These are phyloP conservation scores for Cydia pomonella DNA, from an alignment of 1,140 invertebrate species.

Conservation along the genomic window DNA sequence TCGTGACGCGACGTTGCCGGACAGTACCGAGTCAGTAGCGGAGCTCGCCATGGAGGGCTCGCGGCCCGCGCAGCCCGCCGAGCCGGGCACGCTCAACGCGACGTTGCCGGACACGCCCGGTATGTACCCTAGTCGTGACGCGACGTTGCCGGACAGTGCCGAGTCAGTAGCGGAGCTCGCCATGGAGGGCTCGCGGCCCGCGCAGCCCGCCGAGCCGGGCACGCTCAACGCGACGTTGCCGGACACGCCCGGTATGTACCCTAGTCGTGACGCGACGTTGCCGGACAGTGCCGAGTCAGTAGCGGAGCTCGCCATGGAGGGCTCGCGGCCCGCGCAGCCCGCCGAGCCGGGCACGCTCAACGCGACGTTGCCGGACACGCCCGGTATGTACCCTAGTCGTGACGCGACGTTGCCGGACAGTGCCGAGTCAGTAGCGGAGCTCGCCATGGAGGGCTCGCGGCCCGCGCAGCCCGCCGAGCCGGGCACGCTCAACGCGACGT, in stretches of 20 bases:
- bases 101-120: constrained; percentile 91
- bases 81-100: constrained; percentile 94
- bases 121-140: constrained; percentile 52
- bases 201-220: constrained; percentile 93
- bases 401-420: too few relatives aligned
- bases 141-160: constrained; percentile 71
- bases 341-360: constrained; percentile 92
- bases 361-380: not conserved
- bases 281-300: too few relatives aligned
- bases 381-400: too few relatives aligned
- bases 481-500: constrained; percentile 87
- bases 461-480: constrained; percentile 92
- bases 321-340: constrained; percentile 91
- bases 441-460: constrained; percentile 93
- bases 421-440: too few relatives aligned
- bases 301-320: too few relatives aligned
- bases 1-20: constrained; percentile 95
- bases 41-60: too few relatives aligned
- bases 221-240: constrained; percentile 84
- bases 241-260: too few relatives aligned
- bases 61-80: too few relatives aligned
- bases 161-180: too few relatives aligned
- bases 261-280: too few relatives aligned
- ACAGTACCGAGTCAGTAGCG: too few relatives aligned
- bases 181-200: constrained; percentile 93